These are phyloP conservation scores for Clivina fossor DNA, from an alignment of 2,888 invertebrate species.

Conservation along the genomic window DNA sequence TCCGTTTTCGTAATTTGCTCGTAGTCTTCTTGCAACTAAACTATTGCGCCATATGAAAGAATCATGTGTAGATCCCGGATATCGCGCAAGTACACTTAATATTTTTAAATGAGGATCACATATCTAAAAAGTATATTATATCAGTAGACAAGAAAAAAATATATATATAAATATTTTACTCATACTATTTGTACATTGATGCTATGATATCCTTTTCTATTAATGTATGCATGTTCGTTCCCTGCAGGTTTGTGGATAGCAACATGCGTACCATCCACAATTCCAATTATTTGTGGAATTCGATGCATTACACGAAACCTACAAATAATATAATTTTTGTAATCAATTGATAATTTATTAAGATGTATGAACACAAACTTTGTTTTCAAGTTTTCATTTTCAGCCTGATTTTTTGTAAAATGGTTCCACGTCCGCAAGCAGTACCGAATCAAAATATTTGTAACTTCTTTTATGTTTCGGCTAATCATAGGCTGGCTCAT, in stretches of 20 bases:
- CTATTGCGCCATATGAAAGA: neutral
- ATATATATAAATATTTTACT: neutral
- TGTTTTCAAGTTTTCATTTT: neutral
- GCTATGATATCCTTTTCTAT: conserved; percentile 2
- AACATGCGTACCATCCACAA: neutral
- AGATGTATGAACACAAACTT: neutral
- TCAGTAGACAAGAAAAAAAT: neutral
- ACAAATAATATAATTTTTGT: no score
- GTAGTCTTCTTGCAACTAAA: neutral
- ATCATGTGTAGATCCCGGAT: neutral
- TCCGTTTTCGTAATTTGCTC: neutral
- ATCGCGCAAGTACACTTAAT: neutral
- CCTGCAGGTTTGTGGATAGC: neutral
- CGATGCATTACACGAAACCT: neutral
- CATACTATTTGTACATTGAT: conserved; percentile 3
- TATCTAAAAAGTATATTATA: neutral
- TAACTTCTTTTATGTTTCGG: no score
- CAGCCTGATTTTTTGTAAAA: neutral
- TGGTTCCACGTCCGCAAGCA: no score
- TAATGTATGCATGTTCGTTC: neutral
- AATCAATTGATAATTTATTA: no score
- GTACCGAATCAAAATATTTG: no score
- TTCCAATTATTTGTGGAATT: neutral
- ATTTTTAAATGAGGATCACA: conserved; percentile 1
- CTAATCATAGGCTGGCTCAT: no score